These are phyloP conservation scores for Panthera leo DNA, from an alignment of 2,113 vertebrate species.

Conservation along the genomic window DNA sequence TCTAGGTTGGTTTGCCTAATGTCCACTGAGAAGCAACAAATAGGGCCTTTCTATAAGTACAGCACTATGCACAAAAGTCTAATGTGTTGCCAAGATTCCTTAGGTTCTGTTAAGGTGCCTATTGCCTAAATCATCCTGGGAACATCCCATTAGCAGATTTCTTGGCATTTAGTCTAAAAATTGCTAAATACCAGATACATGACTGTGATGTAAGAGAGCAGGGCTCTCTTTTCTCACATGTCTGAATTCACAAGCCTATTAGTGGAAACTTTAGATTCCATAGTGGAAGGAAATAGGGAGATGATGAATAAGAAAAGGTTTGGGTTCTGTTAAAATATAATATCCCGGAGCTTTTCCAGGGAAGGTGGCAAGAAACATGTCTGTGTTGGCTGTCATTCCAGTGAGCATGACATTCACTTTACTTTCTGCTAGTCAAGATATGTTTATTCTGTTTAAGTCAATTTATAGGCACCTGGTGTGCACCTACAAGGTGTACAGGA, in stretches of 20 bases:
- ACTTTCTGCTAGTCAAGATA: neutral
- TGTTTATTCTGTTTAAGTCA: neutral
- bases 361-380: neutral
- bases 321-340: neutral
- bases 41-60: neutral
- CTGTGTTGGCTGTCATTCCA: neutral
- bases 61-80: neutral
- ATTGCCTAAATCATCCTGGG: neutral
- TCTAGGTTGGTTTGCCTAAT: neutral
- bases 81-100: neutral
- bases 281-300: neutral
- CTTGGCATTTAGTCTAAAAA: neutral
- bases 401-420: neutral
- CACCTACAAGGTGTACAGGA: neutral
- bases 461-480: rapidly evolving
- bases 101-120: neutral
- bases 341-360: neutral
- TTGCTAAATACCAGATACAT: neutral
- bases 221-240: neutral
- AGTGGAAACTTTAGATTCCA: neutral
- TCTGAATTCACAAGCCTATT: neutral
- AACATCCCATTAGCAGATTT: neutral
- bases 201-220: neutral
- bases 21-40: neutral
- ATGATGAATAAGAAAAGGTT: neutral